A percentile compares a stretch with the other conserved stretches of the same genome.
Evolutionary conservation across 2,888 invertebrate genomes (phyloP).

Genomic region (Ceraclea dissimilis): DNA sequence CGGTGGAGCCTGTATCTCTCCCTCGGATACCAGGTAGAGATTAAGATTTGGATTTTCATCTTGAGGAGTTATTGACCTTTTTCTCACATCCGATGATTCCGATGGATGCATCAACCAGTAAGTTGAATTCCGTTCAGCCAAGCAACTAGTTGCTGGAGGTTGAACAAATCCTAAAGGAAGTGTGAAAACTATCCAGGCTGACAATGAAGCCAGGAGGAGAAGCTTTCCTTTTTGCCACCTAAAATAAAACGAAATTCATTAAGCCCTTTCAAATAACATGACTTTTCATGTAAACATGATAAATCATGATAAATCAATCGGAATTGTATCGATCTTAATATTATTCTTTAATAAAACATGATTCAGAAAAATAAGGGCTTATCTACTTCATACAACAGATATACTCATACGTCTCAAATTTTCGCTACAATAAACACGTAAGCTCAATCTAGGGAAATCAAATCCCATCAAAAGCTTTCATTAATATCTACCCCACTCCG

Average conservation of each 20-base stretch:
- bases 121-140: constrained; percentile 56
- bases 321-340: no score
- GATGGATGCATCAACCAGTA: constrained; percentile 51
- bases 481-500: no score
- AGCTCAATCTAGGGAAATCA: not conserved
- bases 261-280: not conserved
- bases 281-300: no score
- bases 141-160: constrained; percentile 87
- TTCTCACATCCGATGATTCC: constrained; percentile 39
- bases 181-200: constrained; percentile 96
- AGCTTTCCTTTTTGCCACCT: constrained; percentile 81
- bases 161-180: constrained; percentile 92
- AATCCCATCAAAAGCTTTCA: not conserved
- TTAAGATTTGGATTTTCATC: constrained; percentile 34
- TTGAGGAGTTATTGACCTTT: constrained; percentile 40
- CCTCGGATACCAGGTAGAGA: constrained; percentile 29
- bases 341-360: no score
- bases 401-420: not conserved
- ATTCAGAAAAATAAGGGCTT: no score
- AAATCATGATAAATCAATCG: no score
- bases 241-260: constrained; percentile 8
- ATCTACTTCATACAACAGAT: no score
- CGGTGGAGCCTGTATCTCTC: constrained; percentile 18
- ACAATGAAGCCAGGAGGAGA: constrained; percentile 80
- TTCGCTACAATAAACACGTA: not conserved